Percentiles rank a stretch among this genome's conserved stretches.
Evolutionary conservation across 1,140 invertebrate genomes (phyloP).

Genomic region (Drosophila orena): DNA sequence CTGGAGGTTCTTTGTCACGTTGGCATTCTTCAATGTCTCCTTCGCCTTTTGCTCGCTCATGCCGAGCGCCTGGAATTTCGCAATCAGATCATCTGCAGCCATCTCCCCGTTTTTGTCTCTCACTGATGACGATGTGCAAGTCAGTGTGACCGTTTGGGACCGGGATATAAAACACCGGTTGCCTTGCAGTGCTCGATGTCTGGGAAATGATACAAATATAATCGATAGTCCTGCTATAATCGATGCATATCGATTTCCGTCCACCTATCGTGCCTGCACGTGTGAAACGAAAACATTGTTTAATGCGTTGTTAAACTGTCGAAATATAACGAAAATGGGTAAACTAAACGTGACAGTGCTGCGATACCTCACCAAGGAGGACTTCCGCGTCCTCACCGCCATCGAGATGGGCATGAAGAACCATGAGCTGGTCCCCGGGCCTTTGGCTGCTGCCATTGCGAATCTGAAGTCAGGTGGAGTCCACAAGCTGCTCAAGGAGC

Average conservation of each 20-base stretch:
- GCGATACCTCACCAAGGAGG: conserved; percentile 95
- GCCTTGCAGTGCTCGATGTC: background rate
- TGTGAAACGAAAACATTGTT: conserved; percentile 56
- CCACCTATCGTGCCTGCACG: conserved; percentile 38
- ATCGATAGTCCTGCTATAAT: no score
- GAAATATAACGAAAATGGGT: conserved; percentile 89
- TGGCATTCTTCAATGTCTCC: conserved; percentile 97
- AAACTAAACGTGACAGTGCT: conserved; percentile 96
- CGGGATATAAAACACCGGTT: background rate
- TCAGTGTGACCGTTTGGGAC: conserved; percentile 4
- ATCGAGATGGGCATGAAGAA: conserved; percentile 99
- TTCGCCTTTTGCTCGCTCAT: conserved; percentile 97
- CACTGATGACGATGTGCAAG: conserved; percentile 38
- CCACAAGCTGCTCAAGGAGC: conserved; percentile 95
- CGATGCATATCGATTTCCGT: no score
- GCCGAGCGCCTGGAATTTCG: conserved; percentile 89
- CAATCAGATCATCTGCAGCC: conserved; percentile 71
- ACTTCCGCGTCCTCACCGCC: conserved; percentile 97
- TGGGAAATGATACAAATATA: no score
- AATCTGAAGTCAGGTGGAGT: conserved; percentile 96
- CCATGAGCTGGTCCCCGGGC: conserved; percentile 97
- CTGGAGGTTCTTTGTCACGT: conserved; percentile 91
- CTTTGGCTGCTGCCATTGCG: conserved; percentile 96
- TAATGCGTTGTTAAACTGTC: conserved; percentile 20
- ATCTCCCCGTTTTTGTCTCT: conserved; percentile 36